phyloP scores from a whole-genome alignment of 2,888 invertebrate species.

The Amphipoea oculea region DNA sequence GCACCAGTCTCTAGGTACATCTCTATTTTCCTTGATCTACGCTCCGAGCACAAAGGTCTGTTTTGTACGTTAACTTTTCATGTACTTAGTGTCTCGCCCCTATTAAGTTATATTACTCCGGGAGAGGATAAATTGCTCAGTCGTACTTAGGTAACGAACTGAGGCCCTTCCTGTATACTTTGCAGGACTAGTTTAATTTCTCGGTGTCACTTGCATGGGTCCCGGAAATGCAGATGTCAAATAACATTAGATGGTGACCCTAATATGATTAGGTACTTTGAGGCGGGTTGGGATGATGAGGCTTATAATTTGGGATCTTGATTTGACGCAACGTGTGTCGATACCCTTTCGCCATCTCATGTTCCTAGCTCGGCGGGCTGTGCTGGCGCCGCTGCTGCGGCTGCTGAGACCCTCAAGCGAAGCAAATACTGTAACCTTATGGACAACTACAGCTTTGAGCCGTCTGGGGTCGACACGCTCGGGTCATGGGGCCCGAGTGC shows the following conservation, averaged over 20 bases:
- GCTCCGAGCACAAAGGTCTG: constrained; percentile 29
- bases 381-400: too few relatives aligned
- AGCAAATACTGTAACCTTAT: too few relatives aligned
- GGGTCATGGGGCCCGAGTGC: too few relatives aligned
- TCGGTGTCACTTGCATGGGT: constrained; percentile 44
- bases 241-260: constrained; percentile 9
- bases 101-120: constrained; percentile 57
- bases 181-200: constrained; percentile 42
- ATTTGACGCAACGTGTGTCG: too few relatives aligned
- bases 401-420: too few relatives aligned
- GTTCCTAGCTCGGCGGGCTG: too few relatives aligned
- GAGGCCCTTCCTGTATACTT: constrained; percentile 13
- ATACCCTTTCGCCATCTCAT: too few relatives aligned
- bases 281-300: neutral
- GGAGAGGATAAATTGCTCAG: constrained; percentile 42
- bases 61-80: constrained; percentile 49
- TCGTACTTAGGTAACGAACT: constrained; percentile 46
- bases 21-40: constrained; percentile 14
- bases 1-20: neutral
- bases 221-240: constrained; percentile 23
- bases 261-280: constrained; percentile 12
- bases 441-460: too few relatives aligned
- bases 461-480: too few relatives aligned
- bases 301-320: neutral
- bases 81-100: constrained; percentile 29